Base-by-base conservation (phyloP, 1,140 invertebrate genomes). In the Zaprionus vittiger region DNA sequence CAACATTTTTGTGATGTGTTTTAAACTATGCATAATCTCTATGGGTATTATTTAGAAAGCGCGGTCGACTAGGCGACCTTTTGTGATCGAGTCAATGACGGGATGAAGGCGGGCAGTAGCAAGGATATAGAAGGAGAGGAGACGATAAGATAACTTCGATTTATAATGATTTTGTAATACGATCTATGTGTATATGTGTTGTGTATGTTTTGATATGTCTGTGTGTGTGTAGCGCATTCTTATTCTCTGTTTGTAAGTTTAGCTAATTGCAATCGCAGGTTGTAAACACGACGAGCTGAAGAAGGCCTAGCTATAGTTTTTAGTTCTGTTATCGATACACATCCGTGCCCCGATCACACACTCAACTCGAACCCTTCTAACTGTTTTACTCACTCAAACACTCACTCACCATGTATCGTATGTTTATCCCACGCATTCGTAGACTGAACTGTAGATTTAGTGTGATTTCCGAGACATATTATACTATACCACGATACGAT, bases 391-490 rank as follows among this genome's bases (percentile, higher is more conserved):
- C 47, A 52, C 47, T 22, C 47, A 22, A 20, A 11, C 17, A 24
- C 41, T 22, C 47, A 22, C 47, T 17, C 47, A 24, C 41, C 41
- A 47, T 20, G 17, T 47, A 47, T 47, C 41, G 41, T 63, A 70
- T 75, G 20, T 65, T 61, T 65, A 70, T 64, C 61, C 73, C 54
- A 55, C 77, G 81, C 85, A 89, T 90, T 77, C 73, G 85, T 90
- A 90, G 85, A 90, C 85, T 90, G 85, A 90, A 73, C 85, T 34
- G 85, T 80, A 82, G 81, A 73, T 59, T 82, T 90, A 87, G 83
- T 86, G 64, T 62, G 28, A 72, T 79, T 63, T 56, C 31, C 26
- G 60, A 70, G 17, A 64, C 59, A 75, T 65, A 73, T 67, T 67
- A 31, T 38, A 67, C n/a, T 24, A 24, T 24, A 47, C 41, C 41